Conservation (phyloP, 2,888 invertebrate species). For the Ochropleura leucogaster region DNA sequence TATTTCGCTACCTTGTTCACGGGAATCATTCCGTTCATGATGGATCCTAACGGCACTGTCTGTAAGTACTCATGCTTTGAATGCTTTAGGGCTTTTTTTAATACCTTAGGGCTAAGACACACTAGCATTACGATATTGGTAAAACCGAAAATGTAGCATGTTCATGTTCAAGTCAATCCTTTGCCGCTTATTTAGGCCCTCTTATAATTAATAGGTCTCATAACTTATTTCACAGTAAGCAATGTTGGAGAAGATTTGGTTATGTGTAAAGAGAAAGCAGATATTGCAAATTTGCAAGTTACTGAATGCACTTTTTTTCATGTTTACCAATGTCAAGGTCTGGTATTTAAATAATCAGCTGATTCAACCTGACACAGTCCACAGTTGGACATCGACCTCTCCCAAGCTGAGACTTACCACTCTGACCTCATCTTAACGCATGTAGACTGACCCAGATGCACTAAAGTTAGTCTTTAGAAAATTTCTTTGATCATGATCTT, state of each 20-base stretch:
- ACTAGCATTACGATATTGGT: not conserved
- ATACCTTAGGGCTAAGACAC: not conserved
- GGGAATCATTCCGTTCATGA: constrained; percentile 68
- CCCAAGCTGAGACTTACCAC: not conserved
- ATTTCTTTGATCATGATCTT: not conserved
- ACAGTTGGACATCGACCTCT: not conserved
- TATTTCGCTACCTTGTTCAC: constrained; percentile 72
- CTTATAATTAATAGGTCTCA: not conserved
- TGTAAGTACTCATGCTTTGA: constrained; percentile 63
- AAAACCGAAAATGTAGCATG: not conserved
- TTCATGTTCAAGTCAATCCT: not conserved
- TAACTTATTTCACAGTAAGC: not conserved
- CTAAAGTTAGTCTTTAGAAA: not conserved
- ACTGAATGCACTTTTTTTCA: not conserved
- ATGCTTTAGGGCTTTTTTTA: too few species aligned
- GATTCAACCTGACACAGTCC: not conserved
- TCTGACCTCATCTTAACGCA: not conserved
- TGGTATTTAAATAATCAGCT: not conserved
- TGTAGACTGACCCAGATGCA: not conserved
- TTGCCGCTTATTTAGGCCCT: not conserved
- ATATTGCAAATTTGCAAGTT: too few species aligned
- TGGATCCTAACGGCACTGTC: constrained; percentile 71
- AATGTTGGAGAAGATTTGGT: not conserved
- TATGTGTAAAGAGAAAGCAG: not conserved
- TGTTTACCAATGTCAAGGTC: not conserved